phyloP scores from a whole-genome alignment of 2,113 vertebrate species.

The Turdus rufiventris region DNA sequence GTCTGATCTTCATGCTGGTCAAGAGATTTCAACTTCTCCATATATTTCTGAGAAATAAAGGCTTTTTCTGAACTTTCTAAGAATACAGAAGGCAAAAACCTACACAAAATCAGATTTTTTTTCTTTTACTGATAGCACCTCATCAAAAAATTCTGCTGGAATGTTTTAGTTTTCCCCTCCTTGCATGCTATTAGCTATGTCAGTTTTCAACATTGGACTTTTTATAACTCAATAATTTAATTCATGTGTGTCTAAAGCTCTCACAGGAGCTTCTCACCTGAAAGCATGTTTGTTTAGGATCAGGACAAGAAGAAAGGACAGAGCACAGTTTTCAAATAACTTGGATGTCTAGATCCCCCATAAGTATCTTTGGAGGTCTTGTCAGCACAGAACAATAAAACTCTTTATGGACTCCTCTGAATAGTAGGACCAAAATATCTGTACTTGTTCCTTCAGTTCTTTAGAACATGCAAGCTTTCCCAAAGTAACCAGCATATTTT shows the following conservation, averaged over 20 bases:
- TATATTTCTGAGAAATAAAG: slow-evolving; percentile 69
- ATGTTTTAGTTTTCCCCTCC: not conserved
- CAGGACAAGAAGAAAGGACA: not conserved
- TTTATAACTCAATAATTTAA: not conserved
- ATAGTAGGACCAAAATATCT: slow-evolving; percentile 49
- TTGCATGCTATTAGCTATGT: not conserved
- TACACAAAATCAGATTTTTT: not conserved
- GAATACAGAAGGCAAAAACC: slow-evolving; percentile 21
- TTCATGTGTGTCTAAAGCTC: not conserved
- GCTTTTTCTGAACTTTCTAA: slow-evolving; percentile 57
- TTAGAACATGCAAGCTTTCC: slow-evolving; percentile 77
- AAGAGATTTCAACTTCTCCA: slow-evolving; percentile 73
- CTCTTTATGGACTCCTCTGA: not conserved
- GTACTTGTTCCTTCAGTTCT: slow-evolving; percentile 73
- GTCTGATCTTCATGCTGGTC: slow-evolving; percentile 72
- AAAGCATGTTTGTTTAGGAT: not conserved
- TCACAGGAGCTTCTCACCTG: not conserved
- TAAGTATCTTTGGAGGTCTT: not conserved
- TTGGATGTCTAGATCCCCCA: not conserved
- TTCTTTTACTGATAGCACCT: not conserved
- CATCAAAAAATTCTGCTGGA: not conserved
- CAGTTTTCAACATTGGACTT: not conserved
- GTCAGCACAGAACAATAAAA: not conserved
- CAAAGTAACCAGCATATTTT: slow-evolving; percentile 77
- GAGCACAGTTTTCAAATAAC: not conserved